Evolutionary conservation across 2,888 invertebrate species (phyloP), one percentile per base, ranked within the genome.

Genomic region (Macropis europaea): DNA sequence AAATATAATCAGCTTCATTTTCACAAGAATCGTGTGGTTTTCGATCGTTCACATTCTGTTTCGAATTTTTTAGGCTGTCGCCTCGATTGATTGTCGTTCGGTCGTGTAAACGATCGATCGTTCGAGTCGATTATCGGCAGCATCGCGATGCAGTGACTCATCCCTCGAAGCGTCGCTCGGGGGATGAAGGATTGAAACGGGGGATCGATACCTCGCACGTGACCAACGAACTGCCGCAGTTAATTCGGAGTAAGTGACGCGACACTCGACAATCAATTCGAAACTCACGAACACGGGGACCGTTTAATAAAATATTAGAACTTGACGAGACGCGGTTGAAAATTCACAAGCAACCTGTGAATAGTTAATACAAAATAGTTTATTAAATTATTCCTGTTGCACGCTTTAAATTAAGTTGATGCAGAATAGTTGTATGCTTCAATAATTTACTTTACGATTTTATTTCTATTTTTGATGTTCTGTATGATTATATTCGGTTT

Each of bases 61-160:
- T 9, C 9, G 26, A 45, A 32, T 34, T 38, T 45, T 11, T 34
- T 15, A 15, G 28, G n/a, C 38, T 54, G 47, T 63, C 62, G 3
- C 1, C 2, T 30, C n/a, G 40, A 50, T 66, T 32, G 54, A 56
- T 45, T 34, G 53, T 30, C 9, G 26, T 56, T 45, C 13, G 7
- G 36, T 59, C 24, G 30, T 11, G 24, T 40, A 59, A 50, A 32
- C 45, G 54, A 42, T 63, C 40, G 52, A 43, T 60, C 30, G 50
- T 60, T n/a, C 57, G 59, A 54, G 57, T 53, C 40, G 34, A 57
- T 43, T 57, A 60, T 9, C 30, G n/a, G n/a, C 32, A 26, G 26
- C 22, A 66, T 62, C 75, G 57, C 56, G 48, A 70, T 42, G 56
- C 62, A 28, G 48, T 72, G 75, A 75, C 56, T 74, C 73, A 67